Base-by-base conservation (phyloP, 1,140 invertebrate genomes). In the Brachionus calyciflorus region DNA sequence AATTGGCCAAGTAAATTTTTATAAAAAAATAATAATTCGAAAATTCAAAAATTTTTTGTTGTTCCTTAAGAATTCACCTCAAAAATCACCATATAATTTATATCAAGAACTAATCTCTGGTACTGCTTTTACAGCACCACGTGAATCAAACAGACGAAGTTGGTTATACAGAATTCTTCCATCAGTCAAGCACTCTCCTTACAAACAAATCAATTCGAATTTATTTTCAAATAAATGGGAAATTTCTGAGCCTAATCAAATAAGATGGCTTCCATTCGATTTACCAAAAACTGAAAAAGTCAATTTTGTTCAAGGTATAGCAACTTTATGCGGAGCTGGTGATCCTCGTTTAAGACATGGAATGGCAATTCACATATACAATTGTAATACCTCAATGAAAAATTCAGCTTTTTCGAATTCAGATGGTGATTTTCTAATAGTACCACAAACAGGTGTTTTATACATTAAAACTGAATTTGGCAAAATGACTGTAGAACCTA, bases 71-170 rank as follows among this genome's bases (percentile, higher is more conserved):
- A 99, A 99, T 82, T 94, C 87, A 80, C 96, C 96, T 0, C 96
- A 99, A 85, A 89, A 89, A 75, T 97, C 95, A 84, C 89, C 92
- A 0, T 96, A 96, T 83, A 93, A 93, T 0, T 87, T 99, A 0
- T 99, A 99, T 83, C 93, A 95, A 0, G 96, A 99, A 83, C 96
- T 98, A 85, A 84, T 99, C 0, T 97, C 94, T 1, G 96, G 96
- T 1, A 91, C 90, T 17, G 94, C 96, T 1, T 99, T 99, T 82
- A 99, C 96, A 41, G 93, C 91, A n/a, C 92, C 94, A 1, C 87
- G 96, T 77, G 84, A 86, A 44, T 89, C 90, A 57, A 98, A 98
- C 83, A 88, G 88, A 81, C 87, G 95, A 70, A 91, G 86, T 68
- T 99, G 96, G 96, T 84, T 98, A 0, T 99, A 98, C 84, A 89